A percentile compares a stretch with the other conserved stretches of the same genome.
These are phyloP conservation scores for Mercenaria mercenaria DNA, from an alignment of 1,140 invertebrate genomes.

Conservation along the genomic window DNA sequence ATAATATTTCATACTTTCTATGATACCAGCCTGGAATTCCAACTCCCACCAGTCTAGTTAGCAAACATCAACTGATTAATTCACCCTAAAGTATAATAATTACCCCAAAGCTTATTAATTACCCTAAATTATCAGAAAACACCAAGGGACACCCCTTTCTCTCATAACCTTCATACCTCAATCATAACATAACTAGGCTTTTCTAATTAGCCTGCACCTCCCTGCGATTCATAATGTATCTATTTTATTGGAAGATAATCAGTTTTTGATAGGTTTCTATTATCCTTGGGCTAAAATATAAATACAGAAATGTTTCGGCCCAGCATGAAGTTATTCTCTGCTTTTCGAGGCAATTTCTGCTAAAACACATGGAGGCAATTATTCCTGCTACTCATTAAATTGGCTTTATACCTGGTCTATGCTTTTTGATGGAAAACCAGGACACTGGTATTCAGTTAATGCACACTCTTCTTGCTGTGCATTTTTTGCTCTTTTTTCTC, in stretches of 20 bases:
- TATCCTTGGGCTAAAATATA: slow-evolving; percentile 43
- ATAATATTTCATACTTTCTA: not conserved
- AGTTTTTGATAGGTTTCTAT: slow-evolving; percentile 37
- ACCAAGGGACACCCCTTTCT: slow-evolving; percentile 17
- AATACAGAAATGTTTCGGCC: slow-evolving; percentile 30
- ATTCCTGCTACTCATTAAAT: slow-evolving; percentile 23
- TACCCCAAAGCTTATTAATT: slow-evolving; percentile 46
- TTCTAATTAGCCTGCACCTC: slow-evolving; percentile 39
- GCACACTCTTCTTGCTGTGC: not conserved
- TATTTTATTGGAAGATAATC: slow-evolving; percentile 52
- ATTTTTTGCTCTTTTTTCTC: not conserved
- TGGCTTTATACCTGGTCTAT: slow-evolving; percentile 35
- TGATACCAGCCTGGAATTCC: slow-evolving; percentile 15
- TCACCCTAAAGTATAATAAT: slow-evolving; percentile 29
- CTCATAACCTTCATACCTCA: slow-evolving; percentile 28
- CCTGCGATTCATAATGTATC: slow-evolving; percentile 39
- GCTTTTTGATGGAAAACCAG: slow-evolving; percentile 21
- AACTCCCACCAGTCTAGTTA: slow-evolving; percentile 2
- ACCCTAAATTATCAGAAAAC: slow-evolving; percentile 24
- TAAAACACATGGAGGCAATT: slow-evolving; percentile 35
- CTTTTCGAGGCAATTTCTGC: slow-evolving; percentile 37
- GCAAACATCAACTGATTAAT: slow-evolving; percentile 42
- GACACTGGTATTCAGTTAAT: not conserved
- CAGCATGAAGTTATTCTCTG: slow-evolving; percentile 6
- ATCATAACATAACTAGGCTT: not conserved